phyloP scores from a whole-genome alignment of 2,888 invertebrate genomes.

The Onchidella celtica region DNA sequence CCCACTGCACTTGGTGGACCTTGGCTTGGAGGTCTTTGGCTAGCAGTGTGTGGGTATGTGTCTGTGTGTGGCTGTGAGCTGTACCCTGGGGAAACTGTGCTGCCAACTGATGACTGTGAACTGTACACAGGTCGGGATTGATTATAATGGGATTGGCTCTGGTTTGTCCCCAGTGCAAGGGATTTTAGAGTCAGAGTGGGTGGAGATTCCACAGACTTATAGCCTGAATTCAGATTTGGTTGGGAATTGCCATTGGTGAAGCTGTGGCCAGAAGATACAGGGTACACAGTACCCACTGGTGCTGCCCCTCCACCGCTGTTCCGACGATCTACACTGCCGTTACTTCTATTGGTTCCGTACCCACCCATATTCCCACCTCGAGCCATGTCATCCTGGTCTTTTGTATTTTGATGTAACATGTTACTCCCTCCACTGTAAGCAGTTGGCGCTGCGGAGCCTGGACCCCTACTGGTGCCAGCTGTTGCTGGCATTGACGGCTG shows the following conservation, averaged over 20 bases:
- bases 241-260: not conserved
- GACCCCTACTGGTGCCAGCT: too few relatives aligned
- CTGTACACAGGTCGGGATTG: not conserved
- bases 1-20: not conserved
- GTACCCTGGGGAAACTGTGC: not conserved
- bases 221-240: not conserved
- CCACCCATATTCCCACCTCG: not conserved
- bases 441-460: too few relatives aligned
- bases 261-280: not conserved
- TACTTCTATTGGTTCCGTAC: not conserved
- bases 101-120: not conserved
- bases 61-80: not conserved
- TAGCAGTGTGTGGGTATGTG: not conserved
- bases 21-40: not conserved
- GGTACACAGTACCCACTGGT: not conserved
- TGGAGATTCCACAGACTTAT: conserved; percentile 26
- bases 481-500: too few relatives aligned
- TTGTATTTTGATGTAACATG: not conserved
- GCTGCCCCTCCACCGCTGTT: not conserved
- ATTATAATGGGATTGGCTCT: not conserved
- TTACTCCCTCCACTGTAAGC: not conserved
- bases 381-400: not conserved
- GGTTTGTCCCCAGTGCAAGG: not conserved
- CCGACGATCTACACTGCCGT: not conserved
- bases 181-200: conserved; percentile 28